A percentile compares a stretch with the other conserved stretches of the same genome.
Conservation (phyloP, 2,113 vertebrate species). For the Ictalurus furcatus region DNA sequence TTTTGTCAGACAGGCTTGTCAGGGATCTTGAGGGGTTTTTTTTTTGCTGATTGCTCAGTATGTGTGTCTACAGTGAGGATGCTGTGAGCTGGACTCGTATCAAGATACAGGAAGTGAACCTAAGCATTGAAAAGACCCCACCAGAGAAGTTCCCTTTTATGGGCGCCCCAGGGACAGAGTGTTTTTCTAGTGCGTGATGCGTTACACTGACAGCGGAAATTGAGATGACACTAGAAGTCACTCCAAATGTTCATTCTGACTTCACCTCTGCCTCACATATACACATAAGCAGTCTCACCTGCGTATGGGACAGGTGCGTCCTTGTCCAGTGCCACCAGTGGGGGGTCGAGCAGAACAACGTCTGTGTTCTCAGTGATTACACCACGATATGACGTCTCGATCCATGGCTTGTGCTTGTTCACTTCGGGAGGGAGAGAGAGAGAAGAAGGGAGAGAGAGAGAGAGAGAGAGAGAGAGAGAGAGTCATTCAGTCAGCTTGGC, state of each 20-base stretch:
- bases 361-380: conserved; percentile 95
- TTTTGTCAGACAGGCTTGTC: not conserved
- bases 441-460: conserved; percentile 16
- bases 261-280: not conserved
- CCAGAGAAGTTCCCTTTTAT: not conserved
- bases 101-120: not conserved
- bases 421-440: conserved; percentile 72
- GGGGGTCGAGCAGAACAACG: conserved; percentile 91
- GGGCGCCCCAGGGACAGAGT: not conserved
- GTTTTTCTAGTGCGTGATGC: conserved; percentile 1
- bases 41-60: not conserved
- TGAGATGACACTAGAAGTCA: conserved; percentile 32
- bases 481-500: not conserved
- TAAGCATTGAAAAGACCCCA: not conserved
- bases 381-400: conserved; percentile 95
- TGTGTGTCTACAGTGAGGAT: not conserved
- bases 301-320: conserved; percentile 93
- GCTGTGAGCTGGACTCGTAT: not conserved
- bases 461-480: not conserved
- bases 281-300: conserved; percentile 70
- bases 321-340: conserved; percentile 94
- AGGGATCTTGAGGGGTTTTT: not conserved
- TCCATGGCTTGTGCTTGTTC: conserved; percentile 98
- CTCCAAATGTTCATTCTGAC: not conserved
- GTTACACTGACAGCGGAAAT: conserved; percentile 32